These are phyloP conservation scores for Dasysyrphus albostriatus DNA, from an alignment of 2,888 invertebrate species.

Conservation along the genomic window DNA sequence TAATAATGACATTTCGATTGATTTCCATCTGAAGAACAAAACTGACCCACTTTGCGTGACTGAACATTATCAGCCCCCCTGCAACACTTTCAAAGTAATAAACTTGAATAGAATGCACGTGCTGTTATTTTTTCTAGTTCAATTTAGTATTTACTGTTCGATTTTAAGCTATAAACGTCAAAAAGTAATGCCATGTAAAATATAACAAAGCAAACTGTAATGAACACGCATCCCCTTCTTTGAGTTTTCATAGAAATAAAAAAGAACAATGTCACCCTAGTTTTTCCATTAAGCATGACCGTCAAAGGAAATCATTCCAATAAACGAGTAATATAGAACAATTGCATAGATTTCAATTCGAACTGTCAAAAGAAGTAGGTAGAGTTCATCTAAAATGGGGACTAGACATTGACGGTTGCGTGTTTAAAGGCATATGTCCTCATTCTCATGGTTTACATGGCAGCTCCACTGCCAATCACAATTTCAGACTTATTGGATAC, in stretches of 20 bases:
- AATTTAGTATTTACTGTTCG: constrained; percentile 15
- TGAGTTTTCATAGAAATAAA: not conserved
- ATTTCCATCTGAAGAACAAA: constrained; percentile 55
- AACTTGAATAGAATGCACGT: constrained; percentile 39
- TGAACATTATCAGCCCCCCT: constrained; percentile 45
- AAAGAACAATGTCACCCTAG: constrained; percentile 50
- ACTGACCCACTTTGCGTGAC: constrained; percentile 67
- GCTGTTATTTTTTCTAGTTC: constrained; percentile 3
- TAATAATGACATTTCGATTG: constrained; percentile 69
- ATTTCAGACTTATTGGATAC: not conserved
- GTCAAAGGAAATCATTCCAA: constrained; percentile 38
- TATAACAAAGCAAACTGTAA: constrained; percentile 26
- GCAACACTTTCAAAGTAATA: not conserved
- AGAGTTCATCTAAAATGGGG: constrained; percentile 6
- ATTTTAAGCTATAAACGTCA: constrained; percentile 4
- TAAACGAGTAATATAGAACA: constrained; percentile 38
- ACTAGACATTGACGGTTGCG: constrained; percentile 33
- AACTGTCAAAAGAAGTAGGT: constrained; percentile 9
- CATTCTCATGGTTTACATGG: not conserved
- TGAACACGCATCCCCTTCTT: constrained; percentile 39
- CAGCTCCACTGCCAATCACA: not conserved
- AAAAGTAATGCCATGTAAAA: constrained; percentile 54
- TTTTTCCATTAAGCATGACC: constrained; percentile 44
- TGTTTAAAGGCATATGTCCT: constrained; percentile 12
- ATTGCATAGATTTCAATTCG: constrained; percentile 52